phyloP scores from a whole-genome alignment of 2,888 invertebrate genomes.

The Rhopalosiphum nymphaeae region DNA sequence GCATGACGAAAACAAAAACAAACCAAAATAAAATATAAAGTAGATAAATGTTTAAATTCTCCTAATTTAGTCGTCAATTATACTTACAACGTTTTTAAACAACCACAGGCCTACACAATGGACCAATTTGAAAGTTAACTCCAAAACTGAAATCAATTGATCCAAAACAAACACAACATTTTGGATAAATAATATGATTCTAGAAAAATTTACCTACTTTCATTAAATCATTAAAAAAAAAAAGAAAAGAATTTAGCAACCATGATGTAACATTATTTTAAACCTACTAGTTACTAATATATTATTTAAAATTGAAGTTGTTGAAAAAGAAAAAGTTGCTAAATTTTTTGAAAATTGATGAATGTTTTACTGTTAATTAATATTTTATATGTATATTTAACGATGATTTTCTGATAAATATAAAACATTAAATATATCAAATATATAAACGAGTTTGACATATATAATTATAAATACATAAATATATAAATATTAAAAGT shows the following conservation, averaged over 20 bases:
- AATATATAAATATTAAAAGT: background rate
- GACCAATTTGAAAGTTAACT: conserved; percentile 64
- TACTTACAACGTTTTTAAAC: conserved; percentile 63
- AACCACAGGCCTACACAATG: conserved; percentile 55
- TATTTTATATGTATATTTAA: background rate
- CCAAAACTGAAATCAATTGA: conserved; percentile 65
- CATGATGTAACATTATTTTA: conserved; percentile 3
- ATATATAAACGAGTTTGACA: background rate
- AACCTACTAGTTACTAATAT: conserved; percentile 4
- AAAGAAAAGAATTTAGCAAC: conserved; percentile 43
- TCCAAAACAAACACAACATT: conserved; percentile 62
- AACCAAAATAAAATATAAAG: conserved; percentile 64
- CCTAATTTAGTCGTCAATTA: conserved; percentile 63
- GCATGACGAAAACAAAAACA: conserved; percentile 67
- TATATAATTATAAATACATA: background rate
- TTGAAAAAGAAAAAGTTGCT: conserved; percentile 39
- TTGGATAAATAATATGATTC: conserved; percentile 61
- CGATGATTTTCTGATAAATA: background rate
- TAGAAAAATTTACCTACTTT: conserved; percentile 55
- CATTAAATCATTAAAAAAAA: conserved; percentile 47
- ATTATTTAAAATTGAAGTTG: conserved; percentile 15
- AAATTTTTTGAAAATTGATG: conserved; percentile 59
- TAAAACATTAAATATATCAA: background rate
- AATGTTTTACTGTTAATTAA: conserved; percentile 28
- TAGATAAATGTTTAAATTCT: conserved; percentile 60